phyloP scores from a whole-genome alignment of 2,113 vertebrate species.

The Psilopogon haemacephalus region DNA sequence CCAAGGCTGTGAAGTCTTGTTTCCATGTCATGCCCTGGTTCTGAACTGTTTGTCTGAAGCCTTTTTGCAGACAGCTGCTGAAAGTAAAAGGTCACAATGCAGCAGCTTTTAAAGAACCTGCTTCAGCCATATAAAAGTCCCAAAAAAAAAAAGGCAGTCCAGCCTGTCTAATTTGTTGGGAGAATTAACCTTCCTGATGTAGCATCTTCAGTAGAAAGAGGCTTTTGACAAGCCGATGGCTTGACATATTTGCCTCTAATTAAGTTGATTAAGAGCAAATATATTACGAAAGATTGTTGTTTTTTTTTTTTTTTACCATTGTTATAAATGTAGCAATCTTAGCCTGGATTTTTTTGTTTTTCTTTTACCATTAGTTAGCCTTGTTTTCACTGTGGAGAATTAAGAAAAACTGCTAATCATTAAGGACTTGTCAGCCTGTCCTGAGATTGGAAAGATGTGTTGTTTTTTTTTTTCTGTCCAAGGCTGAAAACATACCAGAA shows the following conservation, averaged over 20 bases:
- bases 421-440: conserved; percentile 14
- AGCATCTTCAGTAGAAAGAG: background rate
- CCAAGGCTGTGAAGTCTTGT: conserved; percentile 61
- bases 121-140: background rate
- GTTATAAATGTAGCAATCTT: background rate
- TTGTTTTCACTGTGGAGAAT: conserved; percentile 19
- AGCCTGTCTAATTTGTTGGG: background rate
- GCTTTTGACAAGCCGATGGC: background rate
- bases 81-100: conserved; percentile 54
- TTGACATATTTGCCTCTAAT: background rate
- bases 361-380: background rate
- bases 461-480: conserved; percentile 9
- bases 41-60: conserved; percentile 65
- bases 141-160: background rate
- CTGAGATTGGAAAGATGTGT: background rate
- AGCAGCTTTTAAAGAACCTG: conserved; percentile 38
- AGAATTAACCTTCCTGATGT: background rate
- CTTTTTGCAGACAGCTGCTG: conserved; percentile 49
- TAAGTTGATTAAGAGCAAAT: background rate
- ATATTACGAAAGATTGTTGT: conserved; percentile 13
- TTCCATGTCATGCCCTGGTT: conserved; percentile 61
- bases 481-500: conserved; percentile 14
- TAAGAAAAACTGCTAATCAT: conserved; percentile 41
- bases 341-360: background rate
- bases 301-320: background rate